Evolutionary conservation across 2,113 vertebrate genomes (phyloP).

Genomic region (Grammomys dolichurus): DNA sequence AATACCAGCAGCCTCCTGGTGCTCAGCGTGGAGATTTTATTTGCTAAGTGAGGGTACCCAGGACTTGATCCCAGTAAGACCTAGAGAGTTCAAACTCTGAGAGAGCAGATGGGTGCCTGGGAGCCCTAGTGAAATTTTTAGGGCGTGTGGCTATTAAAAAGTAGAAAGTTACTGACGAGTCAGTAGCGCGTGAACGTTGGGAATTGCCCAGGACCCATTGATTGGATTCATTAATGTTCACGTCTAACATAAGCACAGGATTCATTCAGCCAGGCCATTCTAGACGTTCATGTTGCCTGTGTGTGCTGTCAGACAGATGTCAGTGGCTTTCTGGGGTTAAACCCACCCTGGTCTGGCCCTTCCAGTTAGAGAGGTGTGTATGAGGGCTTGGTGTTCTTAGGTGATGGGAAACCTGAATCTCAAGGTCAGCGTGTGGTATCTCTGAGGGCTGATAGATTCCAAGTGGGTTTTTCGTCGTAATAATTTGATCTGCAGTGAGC

Average conservation of each 20-base stretch:
- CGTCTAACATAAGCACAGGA: neutral
- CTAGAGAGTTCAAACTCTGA: neutral
- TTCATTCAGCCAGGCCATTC: neutral
- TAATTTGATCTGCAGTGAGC: neutral
- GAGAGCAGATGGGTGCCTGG: neutral
- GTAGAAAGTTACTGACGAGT: neutral
- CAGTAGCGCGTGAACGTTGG: accelerated
- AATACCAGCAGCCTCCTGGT: neutral
- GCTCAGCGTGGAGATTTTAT: neutral
- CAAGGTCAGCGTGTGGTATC: neutral
- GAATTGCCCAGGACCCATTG: accelerated
- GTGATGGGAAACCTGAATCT: accelerated
- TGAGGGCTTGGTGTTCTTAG: accelerated
- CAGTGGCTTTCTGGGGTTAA: neutral
- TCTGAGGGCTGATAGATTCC: neutral
- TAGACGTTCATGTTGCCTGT: neutral
- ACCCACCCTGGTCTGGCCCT: neutral
- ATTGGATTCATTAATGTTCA: neutral
- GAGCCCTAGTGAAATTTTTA: neutral
- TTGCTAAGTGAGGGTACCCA: neutral
- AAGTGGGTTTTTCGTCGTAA: neutral
- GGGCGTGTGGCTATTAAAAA: neutral
- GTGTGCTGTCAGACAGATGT: neutral
- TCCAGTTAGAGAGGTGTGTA: accelerated
- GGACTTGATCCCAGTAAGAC: neutral